Base-by-base conservation (phyloP, 2,888 invertebrate species). In the Myathropa florea region DNA sequence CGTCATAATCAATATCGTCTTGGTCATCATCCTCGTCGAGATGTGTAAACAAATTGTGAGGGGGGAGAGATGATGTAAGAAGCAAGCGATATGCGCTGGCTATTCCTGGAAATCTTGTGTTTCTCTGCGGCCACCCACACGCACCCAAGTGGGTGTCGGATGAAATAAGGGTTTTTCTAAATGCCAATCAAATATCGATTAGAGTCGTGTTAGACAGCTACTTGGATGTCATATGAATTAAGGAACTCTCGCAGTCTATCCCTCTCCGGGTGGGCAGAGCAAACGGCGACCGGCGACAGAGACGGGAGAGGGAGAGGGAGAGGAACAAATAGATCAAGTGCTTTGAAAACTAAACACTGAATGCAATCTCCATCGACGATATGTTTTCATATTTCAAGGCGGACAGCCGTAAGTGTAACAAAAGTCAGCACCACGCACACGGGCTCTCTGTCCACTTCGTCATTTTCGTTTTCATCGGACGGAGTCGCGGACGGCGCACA, bases 1-100 rank as follows among this genome's bases (percentile, higher is more conserved):
- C 24, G 36, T 59, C 64, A 75, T 65, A 36, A 65, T 65, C 65
- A 28, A 67, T 24, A 46, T 59, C 7, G 18, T 18, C 46, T 46
- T 46, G 46, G 46, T 18, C 18, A 46, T 18, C 33, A 33, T 33
- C 33, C n/a, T 46, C 39, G 4, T 46, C 46, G 18, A 18, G 18
- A 46, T 46, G 18, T 46, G 46, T 46, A 46, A 46, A 46, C 46
- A 46, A 2, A 18, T 46, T 18, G 7, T 4, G 18, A 18, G 18
- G 18, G 18, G 6, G 7, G 33, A 10, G 33, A 33, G 18, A 46
- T n/a, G 39, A 39, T 39, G 39, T 39, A 57, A 23, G 57, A 24
- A 26, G 24, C 57, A 26, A 57, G 24, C 12, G 57, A 26, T 57
- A 23, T n/a, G 23, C 12, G 39, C 4, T 36, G 39, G 3, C n/a